A percentile compares a stretch with the other conserved stretches of the same genome.
Conservation (phyloP, 2,888 invertebrate species). For the Salticus scenicus region DNA sequence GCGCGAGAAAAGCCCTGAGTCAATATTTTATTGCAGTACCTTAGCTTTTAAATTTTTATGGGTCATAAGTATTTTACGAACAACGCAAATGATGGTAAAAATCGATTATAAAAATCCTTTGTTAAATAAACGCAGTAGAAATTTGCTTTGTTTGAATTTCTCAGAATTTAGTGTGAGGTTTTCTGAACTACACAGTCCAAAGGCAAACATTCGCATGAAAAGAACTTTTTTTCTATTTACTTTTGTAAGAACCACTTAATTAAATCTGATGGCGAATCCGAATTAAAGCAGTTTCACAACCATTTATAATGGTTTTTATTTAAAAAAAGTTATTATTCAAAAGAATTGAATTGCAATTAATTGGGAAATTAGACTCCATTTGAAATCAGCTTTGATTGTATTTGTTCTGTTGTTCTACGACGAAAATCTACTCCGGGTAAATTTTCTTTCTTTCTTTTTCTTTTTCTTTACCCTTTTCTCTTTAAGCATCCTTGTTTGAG, state of each 20-base stretch:
- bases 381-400: neutral
- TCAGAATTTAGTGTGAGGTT: neutral
- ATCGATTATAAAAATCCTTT: neutral
- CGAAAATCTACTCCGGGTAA: neutral
- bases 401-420: neutral
- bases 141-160: neutral
- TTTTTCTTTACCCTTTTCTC: no score
- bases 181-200: neutral
- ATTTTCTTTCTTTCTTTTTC: neutral
- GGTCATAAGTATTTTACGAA: neutral
- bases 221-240: no score
- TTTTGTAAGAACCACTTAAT: neutral
- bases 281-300: neutral
- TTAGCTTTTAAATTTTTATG: neutral
- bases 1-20: neutral
- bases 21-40: neutral
- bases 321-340: neutral
- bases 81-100: neutral
- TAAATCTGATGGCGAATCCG: neutral
- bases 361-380: neutral
- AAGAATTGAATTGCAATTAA: neutral
- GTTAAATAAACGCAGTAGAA: neutral
- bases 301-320: neutral
- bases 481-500: neutral
- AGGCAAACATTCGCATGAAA: neutral